Evolutionary conservation across 2,888 invertebrate species (phyloP), one percentile per base, ranked within the genome.

Genomic region (Acronicta psi): DNA sequence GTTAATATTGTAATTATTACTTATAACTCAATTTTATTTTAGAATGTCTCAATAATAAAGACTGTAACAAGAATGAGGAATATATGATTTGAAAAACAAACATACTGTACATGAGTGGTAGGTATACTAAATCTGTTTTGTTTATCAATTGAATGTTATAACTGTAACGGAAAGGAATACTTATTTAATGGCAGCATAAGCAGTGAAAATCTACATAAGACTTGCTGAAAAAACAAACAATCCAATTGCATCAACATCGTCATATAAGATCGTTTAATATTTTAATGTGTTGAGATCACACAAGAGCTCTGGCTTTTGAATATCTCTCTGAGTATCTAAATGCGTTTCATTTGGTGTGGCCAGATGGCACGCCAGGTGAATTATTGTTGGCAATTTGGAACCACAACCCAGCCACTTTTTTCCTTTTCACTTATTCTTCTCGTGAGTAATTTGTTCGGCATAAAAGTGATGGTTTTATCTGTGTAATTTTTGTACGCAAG

Each of bases 321-420:
- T 85, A 86, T 84, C 77, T 65, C 69, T 62, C 76, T 69, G 73
- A 77, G 79, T 79, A 75, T 79, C 84, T 80, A 83, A 84, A 85
- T 84, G 80, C 79, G 82, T 85, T 84, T 84, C 85, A 85, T 86
- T 84, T 76, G 77, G 75, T 79, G 72, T 64, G 71, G 75, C 84
- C 88, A 87, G 87, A 85, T 86, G 89, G 71, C 79, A 76, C 83
- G 77, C 63, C 81, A 84, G 82, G 85, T 87, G 83, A 87, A 81
- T 82, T 87, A 87, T 85, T 74, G 80, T 80, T 69, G 70, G 81
- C 81, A 87, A 87, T 87, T 86, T 86, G 79, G 77, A 62, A 66
- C 62, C 66, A 62, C 61, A 58, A 55, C 69, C 59, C 49, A 58
- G 59, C 34, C 53, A 65, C 70, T 74, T 80, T 82, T 58, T 84